Percentiles rank a stretch among this genome's conserved stretches.
These are phyloP conservation scores for Characodon lateralis DNA, from an alignment of 2,797 vertebrate species.

Conservation along the genomic window DNA sequence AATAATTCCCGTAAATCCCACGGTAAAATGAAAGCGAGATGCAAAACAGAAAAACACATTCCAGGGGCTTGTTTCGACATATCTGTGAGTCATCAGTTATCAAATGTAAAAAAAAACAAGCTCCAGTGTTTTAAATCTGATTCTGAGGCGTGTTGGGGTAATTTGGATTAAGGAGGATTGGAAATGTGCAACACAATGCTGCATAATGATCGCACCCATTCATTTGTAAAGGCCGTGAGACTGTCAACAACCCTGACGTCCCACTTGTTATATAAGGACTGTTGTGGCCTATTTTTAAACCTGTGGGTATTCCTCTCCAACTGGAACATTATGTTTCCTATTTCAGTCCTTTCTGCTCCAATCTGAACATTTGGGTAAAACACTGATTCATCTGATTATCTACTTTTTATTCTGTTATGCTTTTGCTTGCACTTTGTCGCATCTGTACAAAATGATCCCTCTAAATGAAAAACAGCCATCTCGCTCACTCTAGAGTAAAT, in stretches of 20 bases:
- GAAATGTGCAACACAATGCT: conserved; percentile 30
- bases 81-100: conserved; percentile 1
- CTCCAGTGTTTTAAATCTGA: not conserved
- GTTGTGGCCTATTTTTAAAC: conserved; percentile 73
- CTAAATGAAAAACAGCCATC: conserved; percentile 54
- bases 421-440: conserved; percentile 12
- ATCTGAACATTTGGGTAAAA: not conserved
- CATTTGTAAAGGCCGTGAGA: conserved; percentile 40
- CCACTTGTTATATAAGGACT: conserved; percentile 75
- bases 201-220: conserved; percentile 23
- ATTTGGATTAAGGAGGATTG: conserved; percentile 29
- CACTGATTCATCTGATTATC: not conserved
- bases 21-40: conserved; percentile 15
- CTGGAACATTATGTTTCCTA: conserved; percentile 23
- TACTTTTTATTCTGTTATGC: not conserved
- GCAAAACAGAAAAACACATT: not conserved
- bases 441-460: conserved; percentile 29
- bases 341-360: conserved; percentile 15
- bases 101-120: not conserved
- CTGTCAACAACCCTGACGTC: conserved; percentile 71
- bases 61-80: not conserved
- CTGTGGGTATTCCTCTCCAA: conserved; percentile 59
- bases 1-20: conserved; percentile 3
- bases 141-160: not conserved
- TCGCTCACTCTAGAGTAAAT: conserved; percentile 36